Base-by-base conservation (phyloP, 2,797 vertebrate genomes). In the Sphenopsis melanotis region DNA sequence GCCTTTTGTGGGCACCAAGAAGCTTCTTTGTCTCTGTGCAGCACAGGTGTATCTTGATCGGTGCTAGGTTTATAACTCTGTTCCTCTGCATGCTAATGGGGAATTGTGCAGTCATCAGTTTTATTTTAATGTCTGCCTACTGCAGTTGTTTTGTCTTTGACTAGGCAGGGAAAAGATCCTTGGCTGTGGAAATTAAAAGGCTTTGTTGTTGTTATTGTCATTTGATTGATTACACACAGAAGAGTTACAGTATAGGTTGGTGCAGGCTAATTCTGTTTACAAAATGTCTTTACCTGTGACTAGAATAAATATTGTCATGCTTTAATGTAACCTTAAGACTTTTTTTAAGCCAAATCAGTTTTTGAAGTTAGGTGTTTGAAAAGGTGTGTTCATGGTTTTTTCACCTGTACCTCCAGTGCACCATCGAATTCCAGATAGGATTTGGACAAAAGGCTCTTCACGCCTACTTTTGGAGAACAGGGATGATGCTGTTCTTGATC, bases 1-100 rank as follows among this genome's bases (percentile, higher is more conserved):
- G 42, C 20, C 47, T 65, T 65, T 71, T 63, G 11, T 24, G n/a
- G 16, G 19, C 39, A 44, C 18, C 6, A 41, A 53, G 64, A 41
- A 65, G 15, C 37, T 87, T 82, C 39, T 41, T 12, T 30, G 17
- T 56, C 10, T 64, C 34, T 72, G 9, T 50, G 41, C 29, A 49
- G 61, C 60, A 47, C 56, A 66, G 56, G 50, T 55, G 19, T 34
- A 15, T 72, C 64, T n/a, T 64, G 46, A 41, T 47, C 0, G 0
- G 9, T 66, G 70, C 39, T 65, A 12, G 2, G 0, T 57, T 78
- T 83, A 6, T 65, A 53, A 27, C 39, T 79, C 39, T 0, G 0
- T 79, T 84, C 23, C 64, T 82, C 52, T 1, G 6, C 37, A 15
- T 80, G 3, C 32, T 66, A 18, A 44, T 17, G 11, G 36, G 3